These are phyloP conservation scores for Atractosteus spatula DNA, from an alignment of 2,113 vertebrate species.

Conservation along the genomic window DNA sequence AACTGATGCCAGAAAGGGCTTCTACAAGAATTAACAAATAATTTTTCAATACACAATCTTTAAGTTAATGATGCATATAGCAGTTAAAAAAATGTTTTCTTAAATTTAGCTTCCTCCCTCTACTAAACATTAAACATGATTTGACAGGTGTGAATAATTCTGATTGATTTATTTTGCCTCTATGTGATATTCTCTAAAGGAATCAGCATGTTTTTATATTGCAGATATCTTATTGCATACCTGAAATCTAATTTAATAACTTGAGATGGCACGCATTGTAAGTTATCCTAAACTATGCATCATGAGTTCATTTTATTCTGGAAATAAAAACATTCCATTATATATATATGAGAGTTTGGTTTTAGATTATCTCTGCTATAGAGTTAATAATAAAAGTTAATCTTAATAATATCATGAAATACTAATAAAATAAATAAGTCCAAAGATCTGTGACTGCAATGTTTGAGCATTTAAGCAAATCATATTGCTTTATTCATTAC, in stretches of 20 bases:
- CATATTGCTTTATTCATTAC: too few relatives aligned
- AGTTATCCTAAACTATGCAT: conserved; percentile 17
- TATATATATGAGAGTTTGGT: too few relatives aligned
- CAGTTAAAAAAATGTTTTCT: conserved; percentile 15
- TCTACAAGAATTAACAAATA: conserved; percentile 62
- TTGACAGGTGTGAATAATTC: conserved; percentile 25
- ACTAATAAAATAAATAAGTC: too few relatives aligned
- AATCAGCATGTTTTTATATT: not conserved
- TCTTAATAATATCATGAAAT: too few relatives aligned
- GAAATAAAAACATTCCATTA: too few relatives aligned
- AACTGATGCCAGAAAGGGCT: conserved; percentile 65
- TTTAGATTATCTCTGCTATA: too few relatives aligned
- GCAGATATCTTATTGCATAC: conserved; percentile 25
- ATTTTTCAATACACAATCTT: conserved; percentile 45
- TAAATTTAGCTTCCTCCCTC: not conserved
- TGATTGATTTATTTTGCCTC: conserved; percentile 25
- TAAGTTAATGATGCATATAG: conserved; percentile 37
- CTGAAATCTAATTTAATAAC: conserved; percentile 24
- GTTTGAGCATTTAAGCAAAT: too few relatives aligned
- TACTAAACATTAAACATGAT: conserved; percentile 11
- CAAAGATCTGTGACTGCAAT: too few relatives aligned
- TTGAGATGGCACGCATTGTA: not conserved
- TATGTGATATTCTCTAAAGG: conserved; percentile 18
- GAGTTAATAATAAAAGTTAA: too few relatives aligned
- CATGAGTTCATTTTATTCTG: conserved; percentile 4